A percentile compares a stretch with the other conserved stretches of the same genome.
These are phyloP conservation scores for Cremastinae sp. DNA, from an alignment of 2,888 invertebrate species.

Conservation along the genomic window DNA sequence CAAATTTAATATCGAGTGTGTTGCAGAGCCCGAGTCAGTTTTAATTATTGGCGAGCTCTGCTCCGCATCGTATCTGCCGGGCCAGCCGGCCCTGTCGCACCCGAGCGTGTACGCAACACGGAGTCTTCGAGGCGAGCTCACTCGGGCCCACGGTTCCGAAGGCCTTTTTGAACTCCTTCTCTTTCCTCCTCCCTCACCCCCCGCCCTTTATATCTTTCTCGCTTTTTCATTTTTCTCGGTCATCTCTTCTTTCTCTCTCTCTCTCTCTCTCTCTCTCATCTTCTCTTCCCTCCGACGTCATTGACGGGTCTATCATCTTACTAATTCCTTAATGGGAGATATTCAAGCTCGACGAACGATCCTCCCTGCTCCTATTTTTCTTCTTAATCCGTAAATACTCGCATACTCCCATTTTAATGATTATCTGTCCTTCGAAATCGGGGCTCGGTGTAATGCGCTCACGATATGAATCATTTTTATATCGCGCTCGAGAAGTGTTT, in stretches of 20 bases:
- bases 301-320: slow-evolving; percentile 78
- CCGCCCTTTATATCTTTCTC: slow-evolving; percentile 49
- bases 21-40: slow-evolving; percentile 4
- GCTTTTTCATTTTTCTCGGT: slow-evolving; percentile 42
- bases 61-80: neutral
- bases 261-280: slow-evolving; percentile 63
- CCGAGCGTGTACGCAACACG: slow-evolving; percentile 37
- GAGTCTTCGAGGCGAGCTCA: slow-evolving; percentile 40
- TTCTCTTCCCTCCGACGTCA: slow-evolving; percentile 70
- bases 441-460: slow-evolving; percentile 48
- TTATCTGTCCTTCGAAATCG: slow-evolving; percentile 45
- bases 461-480: slow-evolving; percentile 13
- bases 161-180: slow-evolving; percentile 19
- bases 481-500: neutral
- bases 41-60: slow-evolving; percentile 30
- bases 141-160: slow-evolving; percentile 23
- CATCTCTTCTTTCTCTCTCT: slow-evolving; percentile 63
- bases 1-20: neutral
- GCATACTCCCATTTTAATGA: slow-evolving; percentile 26
- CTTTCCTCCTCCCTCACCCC: slow-evolving; percentile 48
- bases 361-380: slow-evolving; percentile 39
- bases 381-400: slow-evolving; percentile 4
- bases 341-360: slow-evolving; percentile 70
- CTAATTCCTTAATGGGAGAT: slow-evolving; percentile 78
- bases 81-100: slow-evolving; percentile 28